Base-by-base conservation (phyloP, 2,888 invertebrate species). In the Pedicia rivosa region DNA sequence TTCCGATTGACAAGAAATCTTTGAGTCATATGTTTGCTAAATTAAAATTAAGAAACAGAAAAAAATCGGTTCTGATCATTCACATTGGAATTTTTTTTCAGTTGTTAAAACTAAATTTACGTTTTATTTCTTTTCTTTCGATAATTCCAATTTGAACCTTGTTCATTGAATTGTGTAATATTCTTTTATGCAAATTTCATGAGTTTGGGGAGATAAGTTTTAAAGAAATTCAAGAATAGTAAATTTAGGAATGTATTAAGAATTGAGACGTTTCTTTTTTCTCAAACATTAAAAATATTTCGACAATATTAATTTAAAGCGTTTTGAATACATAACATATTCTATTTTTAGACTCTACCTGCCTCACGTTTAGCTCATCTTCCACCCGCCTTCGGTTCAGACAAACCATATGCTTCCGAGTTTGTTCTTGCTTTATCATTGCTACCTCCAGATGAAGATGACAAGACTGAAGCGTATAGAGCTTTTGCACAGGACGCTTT, bases 391-490 rank as follows among this genome's bases (percentile, higher is more conserved):
- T 84, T 80, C 51, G 70, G 74, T 24, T 58, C 66, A 3, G 79
- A 88, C 38, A 75, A 75, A 40, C 73, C 84, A 29, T 86, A 76
- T 54, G 95, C 92, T 2, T 72, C 70, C n/a, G 91, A 94, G 56
- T 92, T 86, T 55, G 64, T 67, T 3, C 65, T 98, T 40, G 90
- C 91, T 20, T 80, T 87, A 53, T 75, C 88, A 20, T 67, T 72
- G 49, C 71, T 91, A 54, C 91, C 94, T 6, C 64, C 72, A 39
- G 95, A 97, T 62, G 80, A 83, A 26, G 94, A 95, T 44, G 83
- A 81, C 51, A 70, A 74, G 44, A 68, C 72, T 20, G 75, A 82
- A 47, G 87, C 90, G 0, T 63, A 80, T 22, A 67, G 72, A 40
- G 72, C 70, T 2, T 69, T 86, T 48, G 67, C 64, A 19, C 55